Base-by-base conservation (phyloP, 2,113 vertebrate genomes). In the Lipophrys pholis region DNA sequence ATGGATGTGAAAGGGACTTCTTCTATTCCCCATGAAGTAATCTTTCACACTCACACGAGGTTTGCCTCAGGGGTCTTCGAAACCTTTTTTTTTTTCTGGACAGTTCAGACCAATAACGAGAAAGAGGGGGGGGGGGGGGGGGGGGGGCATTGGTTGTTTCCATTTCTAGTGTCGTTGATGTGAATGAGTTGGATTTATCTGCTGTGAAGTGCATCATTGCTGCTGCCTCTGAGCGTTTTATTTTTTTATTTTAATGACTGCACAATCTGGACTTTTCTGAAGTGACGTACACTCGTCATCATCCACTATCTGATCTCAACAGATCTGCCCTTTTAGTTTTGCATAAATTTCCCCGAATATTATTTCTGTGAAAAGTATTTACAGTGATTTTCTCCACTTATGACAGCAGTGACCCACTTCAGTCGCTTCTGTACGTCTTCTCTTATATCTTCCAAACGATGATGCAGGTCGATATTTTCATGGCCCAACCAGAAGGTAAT, bases 181-280 rank as follows among this genome's bases (percentile, higher is more conserved):
- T 64, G 49, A 66, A 12, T 57, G 55, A 76, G 65, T 40, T 66
- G 41, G 53, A 75, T 87, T 87, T 78, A 84, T 78, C 40, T n/a
- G 11, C 60, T 72, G 55, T 66, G 45, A 69, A 83, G 50, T 49
- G 35, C 7, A 50, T 72, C 12, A 51, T 68, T 43, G 1, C 48
- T 7, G 3, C 15, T 8, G n/a, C 55, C 46, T 59, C 69, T 76
- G 40, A 78, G 71, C 17, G 52, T 63, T 51, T 50, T n/a, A 2
- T 30, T 30, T 30, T 30, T 4, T 30, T 30, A 2, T 30, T 30
- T 30, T 30, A 30, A 30, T 30, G 21, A 30, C 21, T 30, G 21
- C 21, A 30, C 21, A 30, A 30, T 30, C 21, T 30, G 21, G 21
- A 30, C 4, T 30, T 30, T 30, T 36, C 10, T 21, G 6, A 6